Conservation (phyloP, 2,113 vertebrate genomes). For the Numida meleagris region DNA sequence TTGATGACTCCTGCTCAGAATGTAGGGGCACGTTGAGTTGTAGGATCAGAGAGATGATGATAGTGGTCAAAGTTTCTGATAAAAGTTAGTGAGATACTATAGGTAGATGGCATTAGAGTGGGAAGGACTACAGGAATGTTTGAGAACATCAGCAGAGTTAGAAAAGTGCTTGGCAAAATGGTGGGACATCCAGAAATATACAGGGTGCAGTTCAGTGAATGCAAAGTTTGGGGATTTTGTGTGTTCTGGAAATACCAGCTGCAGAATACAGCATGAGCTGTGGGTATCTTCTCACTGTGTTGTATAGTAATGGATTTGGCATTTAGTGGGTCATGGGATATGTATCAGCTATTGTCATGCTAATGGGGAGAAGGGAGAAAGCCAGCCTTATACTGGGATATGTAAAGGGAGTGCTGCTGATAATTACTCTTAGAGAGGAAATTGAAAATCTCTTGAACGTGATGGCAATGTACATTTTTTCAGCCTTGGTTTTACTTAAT, state of each 20-base stretch:
- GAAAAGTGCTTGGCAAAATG: neutral
- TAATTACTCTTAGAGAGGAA: neutral
- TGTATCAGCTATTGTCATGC: neutral
- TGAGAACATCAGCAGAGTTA: neutral
- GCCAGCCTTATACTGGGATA: neutral
- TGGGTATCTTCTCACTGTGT: neutral
- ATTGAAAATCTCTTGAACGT: neutral
- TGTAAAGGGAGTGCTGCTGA: neutral
- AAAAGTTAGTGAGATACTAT: neutral
- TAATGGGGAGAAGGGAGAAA: neutral
- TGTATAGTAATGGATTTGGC: neutral
- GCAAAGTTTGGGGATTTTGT: neutral
- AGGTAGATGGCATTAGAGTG: neutral
- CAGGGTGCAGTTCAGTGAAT: neutral
- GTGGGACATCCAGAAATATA: neutral
- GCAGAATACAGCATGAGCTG: accelerated
- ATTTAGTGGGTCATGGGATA: neutral
- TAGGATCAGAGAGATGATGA: neutral
- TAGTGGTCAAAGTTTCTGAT: neutral
- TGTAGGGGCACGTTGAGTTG: neutral
- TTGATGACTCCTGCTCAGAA: neutral
- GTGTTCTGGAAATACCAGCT: neutral
- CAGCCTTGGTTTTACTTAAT: neutral
- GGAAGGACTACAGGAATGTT: neutral
- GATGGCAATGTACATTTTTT: neutral